A percentile compares a stretch with the other conserved stretches of the same genome.
Conservation (phyloP, 1,140 invertebrate genomes). For the Zaprionus camerounensis region DNA sequence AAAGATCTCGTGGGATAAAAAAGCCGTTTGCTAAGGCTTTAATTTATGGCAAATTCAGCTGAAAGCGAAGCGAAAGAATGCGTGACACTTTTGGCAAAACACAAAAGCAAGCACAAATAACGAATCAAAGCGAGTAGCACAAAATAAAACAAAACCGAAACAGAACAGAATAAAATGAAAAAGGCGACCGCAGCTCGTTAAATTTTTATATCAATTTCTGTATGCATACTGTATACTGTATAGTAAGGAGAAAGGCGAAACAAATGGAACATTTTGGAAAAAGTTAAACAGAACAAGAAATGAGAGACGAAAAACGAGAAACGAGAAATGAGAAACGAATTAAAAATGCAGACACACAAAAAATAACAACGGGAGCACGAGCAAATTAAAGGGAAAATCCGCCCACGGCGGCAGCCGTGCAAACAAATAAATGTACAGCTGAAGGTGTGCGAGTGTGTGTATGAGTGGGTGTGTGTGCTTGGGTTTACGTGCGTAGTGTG, state of each 20-base stretch:
- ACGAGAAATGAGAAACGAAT: slow-evolving; percentile 22
- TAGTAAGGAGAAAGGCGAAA: slow-evolving; percentile 34
- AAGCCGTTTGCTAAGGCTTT: slow-evolving; percentile 6
- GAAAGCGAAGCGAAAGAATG: slow-evolving; percentile 65
- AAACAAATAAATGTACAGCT: slow-evolving; percentile 9
- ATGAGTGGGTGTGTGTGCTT: not conserved
- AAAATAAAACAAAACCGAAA: slow-evolving; percentile 14
- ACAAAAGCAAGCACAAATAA: slow-evolving; percentile 39
- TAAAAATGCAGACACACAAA: slow-evolving; percentile 35
- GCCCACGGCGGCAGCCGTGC: not conserved
- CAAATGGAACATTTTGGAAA: slow-evolving; percentile 40
- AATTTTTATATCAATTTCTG: slow-evolving; percentile 71
- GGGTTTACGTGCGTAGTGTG: not conserved
- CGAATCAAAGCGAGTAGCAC: slow-evolving; percentile 12
- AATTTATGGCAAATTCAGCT: slow-evolving; percentile 28
- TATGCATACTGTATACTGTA: slow-evolving; percentile 24
- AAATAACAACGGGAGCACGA: not conserved
- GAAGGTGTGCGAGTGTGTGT: not conserved
- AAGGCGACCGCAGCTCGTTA: slow-evolving; percentile 69
- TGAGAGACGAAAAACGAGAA: slow-evolving; percentile 16
- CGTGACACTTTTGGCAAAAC: slow-evolving; percentile 61
- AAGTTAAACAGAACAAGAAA: slow-evolving; percentile 70
- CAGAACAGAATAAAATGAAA: slow-evolving; percentile 23
- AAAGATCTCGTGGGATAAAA: not conserved
- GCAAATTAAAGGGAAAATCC: slow-evolving; percentile 3